Evolutionary conservation across 2,113 vertebrate species (phyloP).

Genomic region (Sander lucioperca): DNA sequence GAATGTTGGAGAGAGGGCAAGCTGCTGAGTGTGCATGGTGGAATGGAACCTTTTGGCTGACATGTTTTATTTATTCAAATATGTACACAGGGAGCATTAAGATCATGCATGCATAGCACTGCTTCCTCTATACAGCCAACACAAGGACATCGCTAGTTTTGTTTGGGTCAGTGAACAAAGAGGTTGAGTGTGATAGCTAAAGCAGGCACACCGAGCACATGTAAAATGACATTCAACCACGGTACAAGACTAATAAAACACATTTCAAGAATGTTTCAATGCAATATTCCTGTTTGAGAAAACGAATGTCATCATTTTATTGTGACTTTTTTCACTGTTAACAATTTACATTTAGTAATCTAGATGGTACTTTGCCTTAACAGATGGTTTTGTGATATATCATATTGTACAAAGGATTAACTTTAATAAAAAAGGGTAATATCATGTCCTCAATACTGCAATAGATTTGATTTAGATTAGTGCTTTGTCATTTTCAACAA

Average conservation of each 20-base stretch:
- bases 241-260: neutral
- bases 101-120: slow-evolving; percentile 54
- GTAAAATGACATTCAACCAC: slow-evolving; percentile 2
- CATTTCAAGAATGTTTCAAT: neutral
- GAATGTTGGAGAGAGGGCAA: neutral
- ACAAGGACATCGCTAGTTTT: slow-evolving; percentile 38
- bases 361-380: neutral
- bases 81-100: slow-evolving; percentile 56
- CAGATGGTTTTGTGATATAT: neutral
- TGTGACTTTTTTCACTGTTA: neutral
- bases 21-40: slow-evolving; percentile 27
- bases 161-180: slow-evolving; percentile 72
- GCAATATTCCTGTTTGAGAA: neutral
- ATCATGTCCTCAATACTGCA: neutral
- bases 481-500: slow-evolving; percentile 21
- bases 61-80: slow-evolving; percentile 76
- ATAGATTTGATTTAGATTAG: slow-evolving; percentile 25
- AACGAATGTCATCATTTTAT: neutral
- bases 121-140: slow-evolving; percentile 45
- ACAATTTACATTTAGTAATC: neutral
- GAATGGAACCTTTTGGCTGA: slow-evolving; percentile 42
- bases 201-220: neutral
- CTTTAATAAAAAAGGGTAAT: neutral
- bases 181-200: slow-evolving; percentile 41
- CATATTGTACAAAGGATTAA: neutral